Evolutionary conservation across 2,797 vertebrate genomes (phyloP), one percentile per base, ranked within the genome.

Genomic region (Protosalanx chinensis): DNA sequence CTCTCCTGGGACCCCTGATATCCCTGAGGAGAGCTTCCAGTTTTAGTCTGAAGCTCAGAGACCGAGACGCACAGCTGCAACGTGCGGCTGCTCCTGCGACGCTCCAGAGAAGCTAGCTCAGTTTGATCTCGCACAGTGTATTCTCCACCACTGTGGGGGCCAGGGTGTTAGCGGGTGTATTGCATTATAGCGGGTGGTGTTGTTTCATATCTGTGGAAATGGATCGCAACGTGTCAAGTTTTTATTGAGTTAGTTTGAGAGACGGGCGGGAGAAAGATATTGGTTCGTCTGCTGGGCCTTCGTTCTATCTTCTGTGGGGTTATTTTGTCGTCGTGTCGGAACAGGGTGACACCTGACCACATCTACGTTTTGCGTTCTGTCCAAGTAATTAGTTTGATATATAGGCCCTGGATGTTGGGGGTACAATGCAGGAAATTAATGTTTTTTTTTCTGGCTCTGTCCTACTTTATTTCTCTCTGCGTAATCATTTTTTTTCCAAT

Each of bases 331-430:
- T 27, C 12, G 59, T 32, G 37, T 51, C 46, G 10, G 41, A 41
- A 13, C 10, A 23, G 23, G 6, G 41, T 30, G 60, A 63, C 41
- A 51, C 15, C 35, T 16, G 18, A 71, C 46, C 33, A 32, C 75
- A 64, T 83, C 76, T 71, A 72, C 74, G n/a, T 16, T 56, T 56
- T 82, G 80, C 70, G 76, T 75, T 79, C 61, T 82, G 84, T 86
- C 83, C 77, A 76, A 79, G 70, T 77, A 87, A 88, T 90, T 87
- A 87, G 68, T 71, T 64, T 87, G 88, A 90, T 86, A 66, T 81
- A 89, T 88, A 77, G 78, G 62, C 74, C 70, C 69, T 68, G 58
- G 6, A 16, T 49, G 68, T 71, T 76, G 73, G 77, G 78, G 82
- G 80, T 83, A 79, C 84, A 88, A 81, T 83, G 80, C 64, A 81